These are phyloP conservation scores for Euzophera pinguis DNA, from an alignment of 2,888 invertebrate species.

Conservation along the genomic window DNA sequence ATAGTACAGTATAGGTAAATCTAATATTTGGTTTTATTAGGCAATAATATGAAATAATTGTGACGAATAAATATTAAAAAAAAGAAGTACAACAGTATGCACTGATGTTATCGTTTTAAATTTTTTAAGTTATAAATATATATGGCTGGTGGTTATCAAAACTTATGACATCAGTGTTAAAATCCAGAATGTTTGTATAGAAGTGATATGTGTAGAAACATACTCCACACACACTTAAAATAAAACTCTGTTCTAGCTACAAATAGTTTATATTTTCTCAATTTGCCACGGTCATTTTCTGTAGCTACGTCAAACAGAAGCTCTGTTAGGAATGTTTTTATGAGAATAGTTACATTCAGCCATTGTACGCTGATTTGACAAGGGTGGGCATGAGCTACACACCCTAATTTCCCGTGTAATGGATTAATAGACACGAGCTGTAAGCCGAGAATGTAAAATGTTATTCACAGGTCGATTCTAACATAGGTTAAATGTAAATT, in stretches of 20 bases:
- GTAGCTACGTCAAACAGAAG: slow-evolving; percentile 29
- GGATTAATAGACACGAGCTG: slow-evolving; percentile 44
- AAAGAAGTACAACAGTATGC: too few relatives aligned
- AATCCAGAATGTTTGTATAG: too few relatives aligned
- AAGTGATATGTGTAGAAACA: too few relatives aligned
- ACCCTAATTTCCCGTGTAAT: slow-evolving; percentile 50
- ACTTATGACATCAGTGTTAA: too few relatives aligned
- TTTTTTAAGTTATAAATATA: too few relatives aligned
- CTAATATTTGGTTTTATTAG: too few relatives aligned
- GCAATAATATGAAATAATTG: too few relatives aligned
- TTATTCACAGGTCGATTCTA: slow-evolving; percentile 5
- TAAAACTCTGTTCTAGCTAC: background rate
- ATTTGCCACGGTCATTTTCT: slow-evolving; percentile 19
- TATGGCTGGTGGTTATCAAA: too few relatives aligned
- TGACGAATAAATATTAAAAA: too few relatives aligned
- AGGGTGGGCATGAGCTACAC: slow-evolving; percentile 42
- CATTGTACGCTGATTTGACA: slow-evolving; percentile 50
- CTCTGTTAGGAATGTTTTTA: slow-evolving; percentile 46
- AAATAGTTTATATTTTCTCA: slow-evolving; percentile 1
- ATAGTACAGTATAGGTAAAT: too few relatives aligned
- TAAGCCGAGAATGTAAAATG: slow-evolving; percentile 12
- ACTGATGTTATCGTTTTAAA: too few relatives aligned
- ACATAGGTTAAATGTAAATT: slow-evolving; percentile 11
- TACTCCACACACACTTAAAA: too few relatives aligned
- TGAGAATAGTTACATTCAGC: slow-evolving; percentile 45